Conservation (phyloP, 1,140 invertebrate species). For the Polypedilum pembai region DNA sequence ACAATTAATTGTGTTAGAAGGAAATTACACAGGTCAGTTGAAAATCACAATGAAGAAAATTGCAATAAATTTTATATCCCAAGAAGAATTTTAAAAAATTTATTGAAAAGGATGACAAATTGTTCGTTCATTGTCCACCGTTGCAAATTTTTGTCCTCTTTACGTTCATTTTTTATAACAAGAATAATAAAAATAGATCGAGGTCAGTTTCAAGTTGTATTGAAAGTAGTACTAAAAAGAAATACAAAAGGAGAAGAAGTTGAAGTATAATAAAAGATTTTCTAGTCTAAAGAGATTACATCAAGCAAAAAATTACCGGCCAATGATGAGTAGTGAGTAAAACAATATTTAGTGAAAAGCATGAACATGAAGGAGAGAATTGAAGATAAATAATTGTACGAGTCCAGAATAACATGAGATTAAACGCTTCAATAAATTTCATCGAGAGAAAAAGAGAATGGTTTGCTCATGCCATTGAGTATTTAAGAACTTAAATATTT, state of each 20-base stretch:
- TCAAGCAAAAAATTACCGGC: too few species aligned
- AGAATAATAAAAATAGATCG: too few species aligned
- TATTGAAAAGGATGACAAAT: not conserved
- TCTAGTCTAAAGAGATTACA: too few species aligned
- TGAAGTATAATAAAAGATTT: too few species aligned
- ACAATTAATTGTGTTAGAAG: not conserved
- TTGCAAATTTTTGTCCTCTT: not conserved
- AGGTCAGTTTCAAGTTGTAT: too few species aligned
- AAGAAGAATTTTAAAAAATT: not conserved
- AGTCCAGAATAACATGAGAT: constrained; percentile 16
- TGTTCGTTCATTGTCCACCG: not conserved
- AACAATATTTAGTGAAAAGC: not conserved
- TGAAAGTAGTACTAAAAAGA: too few species aligned
- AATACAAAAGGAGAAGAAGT: too few species aligned
- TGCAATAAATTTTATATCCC: constrained; percentile 16
- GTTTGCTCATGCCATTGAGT: too few species aligned
- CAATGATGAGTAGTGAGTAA: too few species aligned
- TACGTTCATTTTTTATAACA: too few species aligned
- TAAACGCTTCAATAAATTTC: constrained; percentile 27
- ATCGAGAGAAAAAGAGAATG: not conserved
- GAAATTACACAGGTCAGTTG: constrained; percentile 24
- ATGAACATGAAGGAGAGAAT: not conserved
- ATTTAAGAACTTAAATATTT: not conserved
- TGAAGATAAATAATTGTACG: constrained; percentile 9
- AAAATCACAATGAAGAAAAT: not conserved